Conservation (phyloP, 2,113 vertebrate genomes). For the Tichodroma muraria region DNA sequence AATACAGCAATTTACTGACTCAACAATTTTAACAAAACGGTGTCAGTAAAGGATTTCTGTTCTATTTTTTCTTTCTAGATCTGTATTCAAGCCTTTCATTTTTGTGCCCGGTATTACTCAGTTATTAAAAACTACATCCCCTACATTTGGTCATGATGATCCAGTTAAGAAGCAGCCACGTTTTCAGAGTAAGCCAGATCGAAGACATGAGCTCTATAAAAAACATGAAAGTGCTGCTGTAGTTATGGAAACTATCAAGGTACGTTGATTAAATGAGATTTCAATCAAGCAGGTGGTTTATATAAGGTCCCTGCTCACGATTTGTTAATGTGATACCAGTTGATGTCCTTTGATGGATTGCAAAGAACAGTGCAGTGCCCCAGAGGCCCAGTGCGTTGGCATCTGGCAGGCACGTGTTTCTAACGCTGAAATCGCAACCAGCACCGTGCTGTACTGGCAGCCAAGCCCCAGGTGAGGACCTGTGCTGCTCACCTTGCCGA, state of each 20-base stretch:
- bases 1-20: background rate
- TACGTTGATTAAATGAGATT: constrained; percentile 54
- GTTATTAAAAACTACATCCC: constrained; percentile 82
- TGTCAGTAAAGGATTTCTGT: background rate
- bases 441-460: background rate
- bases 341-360: background rate
- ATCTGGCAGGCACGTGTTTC: background rate
- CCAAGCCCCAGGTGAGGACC: background rate
- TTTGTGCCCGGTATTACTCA: constrained; percentile 78
- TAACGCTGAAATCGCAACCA: background rate
- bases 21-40: background rate
- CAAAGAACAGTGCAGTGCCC: background rate
- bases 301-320: background rate
- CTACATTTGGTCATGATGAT: constrained; percentile 81
- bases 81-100: constrained; percentile 94
- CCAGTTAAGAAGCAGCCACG: constrained; percentile 84
- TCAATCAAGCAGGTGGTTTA: constrained; percentile 13
- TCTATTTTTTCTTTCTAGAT: constrained; percentile 72
- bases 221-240: constrained; percentile 80
- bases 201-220: constrained; percentile 86
- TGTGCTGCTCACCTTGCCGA: background rate
- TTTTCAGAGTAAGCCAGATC: constrained; percentile 85
- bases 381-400: background rate
- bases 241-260: constrained; percentile 74
- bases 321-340: background rate